Evolutionary conservation across 2,113 vertebrate genomes (phyloP).

Genomic region (Sturnus vulgaris): DNA sequence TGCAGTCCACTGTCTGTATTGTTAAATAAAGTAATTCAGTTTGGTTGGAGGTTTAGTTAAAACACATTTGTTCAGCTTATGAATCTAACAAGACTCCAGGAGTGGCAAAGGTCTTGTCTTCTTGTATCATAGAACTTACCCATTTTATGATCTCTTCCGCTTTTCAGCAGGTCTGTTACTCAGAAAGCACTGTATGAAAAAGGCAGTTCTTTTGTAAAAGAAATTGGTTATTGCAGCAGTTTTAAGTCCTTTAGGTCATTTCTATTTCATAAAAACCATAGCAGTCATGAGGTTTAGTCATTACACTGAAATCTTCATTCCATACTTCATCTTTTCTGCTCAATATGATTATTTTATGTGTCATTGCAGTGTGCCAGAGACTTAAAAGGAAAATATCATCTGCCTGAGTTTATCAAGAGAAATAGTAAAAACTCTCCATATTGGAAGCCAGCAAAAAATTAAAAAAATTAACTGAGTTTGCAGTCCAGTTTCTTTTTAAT

Average conservation of each 20-base stretch:
- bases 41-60: constrained; percentile 20
- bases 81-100: constrained; percentile 30
- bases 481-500: not conserved
- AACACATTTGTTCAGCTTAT: constrained; percentile 2
- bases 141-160: not conserved
- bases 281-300: not conserved
- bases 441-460: not conserved
- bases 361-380: not conserved
- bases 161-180: constrained; percentile 25
- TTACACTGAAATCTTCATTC: not conserved
- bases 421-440: not conserved
- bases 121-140: not conserved
- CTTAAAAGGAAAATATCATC: not conserved
- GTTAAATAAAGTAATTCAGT: constrained; percentile 30
- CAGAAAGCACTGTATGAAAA: not conserved
- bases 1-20: constrained; percentile 1
- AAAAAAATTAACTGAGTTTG: not conserved
- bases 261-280: constrained; percentile 17
- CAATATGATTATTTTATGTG: not conserved
- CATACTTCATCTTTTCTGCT: not conserved
- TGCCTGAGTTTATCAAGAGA: not conserved
- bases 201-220: not conserved
- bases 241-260: constrained; percentile 30
- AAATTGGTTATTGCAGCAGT: not conserved
- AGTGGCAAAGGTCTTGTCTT: constrained; percentile 3